Percentiles rank a stretch among this genome's conserved stretches.
phyloP scores from a whole-genome alignment of 1,140 invertebrate genomes.

The Cotesia typhae region DNA sequence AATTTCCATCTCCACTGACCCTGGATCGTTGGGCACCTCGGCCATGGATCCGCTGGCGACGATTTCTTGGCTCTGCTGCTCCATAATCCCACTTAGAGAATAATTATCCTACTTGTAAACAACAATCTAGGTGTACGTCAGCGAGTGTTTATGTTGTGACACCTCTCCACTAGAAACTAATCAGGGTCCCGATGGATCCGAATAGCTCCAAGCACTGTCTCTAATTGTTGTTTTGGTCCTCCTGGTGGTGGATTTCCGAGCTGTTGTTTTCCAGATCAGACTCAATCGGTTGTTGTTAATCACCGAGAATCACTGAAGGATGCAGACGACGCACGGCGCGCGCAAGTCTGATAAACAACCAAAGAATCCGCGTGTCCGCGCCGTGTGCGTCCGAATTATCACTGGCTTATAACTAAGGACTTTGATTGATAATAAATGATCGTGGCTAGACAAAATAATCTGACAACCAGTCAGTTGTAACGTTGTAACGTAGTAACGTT shows the following conservation, averaged over 20 bases:
- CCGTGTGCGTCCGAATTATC: neutral
- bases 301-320: neutral
- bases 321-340: slow-evolving; percentile 20
- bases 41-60: slow-evolving; percentile 78
- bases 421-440: neutral
- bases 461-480: too few species aligned
- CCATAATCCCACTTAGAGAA: slow-evolving; percentile 46
- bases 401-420: too few species aligned
- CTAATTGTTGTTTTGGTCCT: too few species aligned
- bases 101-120: neutral
- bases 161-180: too few species aligned
- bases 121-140: too few species aligned
- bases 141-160: too few species aligned
- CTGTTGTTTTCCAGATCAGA: neutral
- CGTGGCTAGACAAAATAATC: neutral
- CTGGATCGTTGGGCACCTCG: slow-evolving; percentile 89
- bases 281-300: neutral
- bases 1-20: slow-evolving; percentile 63
- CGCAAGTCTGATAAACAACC: neutral
- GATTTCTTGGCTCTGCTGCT: slow-evolving; percentile 80
- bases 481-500: neutral
- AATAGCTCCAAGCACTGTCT: too few species aligned
- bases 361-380: slow-evolving; percentile 23
- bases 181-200: too few species aligned
- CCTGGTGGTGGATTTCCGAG: neutral